phyloP scores from a whole-genome alignment of 2,888 invertebrate genomes.

The Hermaeophaga mercurialis region DNA sequence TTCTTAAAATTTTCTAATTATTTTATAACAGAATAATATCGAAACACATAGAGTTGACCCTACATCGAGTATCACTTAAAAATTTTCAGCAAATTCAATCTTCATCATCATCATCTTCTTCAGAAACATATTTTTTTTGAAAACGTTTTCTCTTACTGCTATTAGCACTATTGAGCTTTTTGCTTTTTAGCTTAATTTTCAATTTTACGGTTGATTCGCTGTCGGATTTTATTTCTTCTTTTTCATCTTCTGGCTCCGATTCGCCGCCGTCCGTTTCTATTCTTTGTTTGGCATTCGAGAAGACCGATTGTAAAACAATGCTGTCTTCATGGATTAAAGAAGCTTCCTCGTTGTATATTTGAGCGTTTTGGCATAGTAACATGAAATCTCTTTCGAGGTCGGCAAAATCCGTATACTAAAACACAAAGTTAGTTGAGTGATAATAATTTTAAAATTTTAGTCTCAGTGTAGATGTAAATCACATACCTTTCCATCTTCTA shows the following conservation, averaged over 20 bases:
- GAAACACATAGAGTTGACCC: too few species aligned
- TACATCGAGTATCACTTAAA: too few species aligned
- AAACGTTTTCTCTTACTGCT: slow-evolving; percentile 13
- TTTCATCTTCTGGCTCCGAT: slow-evolving; percentile 58
- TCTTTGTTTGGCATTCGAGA: slow-evolving; percentile 68
- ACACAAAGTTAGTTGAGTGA: too few species aligned
- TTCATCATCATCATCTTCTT: slow-evolving; percentile 62
- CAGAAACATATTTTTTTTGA: slow-evolving; percentile 62
- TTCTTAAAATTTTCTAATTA: too few species aligned
- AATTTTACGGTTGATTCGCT: slow-evolving; percentile 38
- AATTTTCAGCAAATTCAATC: background rate
- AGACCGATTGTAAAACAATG: slow-evolving; percentile 87
- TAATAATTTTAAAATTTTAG: background rate
- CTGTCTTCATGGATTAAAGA: slow-evolving; percentile 97
- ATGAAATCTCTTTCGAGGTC: slow-evolving; percentile 91
- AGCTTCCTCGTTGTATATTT: slow-evolving; percentile 95
- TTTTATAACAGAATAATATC: too few species aligned
- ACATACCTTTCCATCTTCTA: slow-evolving; percentile 82
- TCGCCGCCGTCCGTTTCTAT: slow-evolving; percentile 57
- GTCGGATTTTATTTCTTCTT: slow-evolving; percentile 60
- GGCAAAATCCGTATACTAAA: slow-evolving; percentile 79
- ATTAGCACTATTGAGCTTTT: slow-evolving; percentile 42
- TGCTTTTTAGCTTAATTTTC: slow-evolving; percentile 40
- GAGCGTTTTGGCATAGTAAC: slow-evolving; percentile 95
- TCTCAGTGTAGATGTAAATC: background rate